A percentile compares a stretch with the other conserved stretches of the same genome.
Conservation (phyloP, 2,113 vertebrate species). For the Haemorhous mexicanus region DNA sequence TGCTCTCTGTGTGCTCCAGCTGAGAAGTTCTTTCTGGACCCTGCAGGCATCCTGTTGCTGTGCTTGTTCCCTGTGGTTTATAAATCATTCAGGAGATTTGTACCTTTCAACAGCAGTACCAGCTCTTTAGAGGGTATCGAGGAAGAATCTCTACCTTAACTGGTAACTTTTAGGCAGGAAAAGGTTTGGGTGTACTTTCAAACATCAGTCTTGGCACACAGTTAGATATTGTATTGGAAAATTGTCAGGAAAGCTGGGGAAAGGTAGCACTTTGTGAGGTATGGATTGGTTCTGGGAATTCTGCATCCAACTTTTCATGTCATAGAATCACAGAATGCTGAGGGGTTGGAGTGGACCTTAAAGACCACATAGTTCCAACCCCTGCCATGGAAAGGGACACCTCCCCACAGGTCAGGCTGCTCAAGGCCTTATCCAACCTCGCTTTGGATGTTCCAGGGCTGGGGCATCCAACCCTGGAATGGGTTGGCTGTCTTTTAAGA, state of each 20-base stretch:
- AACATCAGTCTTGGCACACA: neutral
- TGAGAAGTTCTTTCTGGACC: neutral
- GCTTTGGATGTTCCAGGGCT: neutral
- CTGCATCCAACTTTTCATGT: neutral
- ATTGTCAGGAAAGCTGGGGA: neutral
- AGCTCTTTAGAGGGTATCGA: fast-evolving
- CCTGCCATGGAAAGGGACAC: neutral
- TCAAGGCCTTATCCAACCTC: neutral
- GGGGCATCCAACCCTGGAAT: neutral
- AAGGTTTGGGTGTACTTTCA: neutral
- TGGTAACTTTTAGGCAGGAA: neutral
- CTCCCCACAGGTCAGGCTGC: neutral
- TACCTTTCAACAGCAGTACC: neutral
- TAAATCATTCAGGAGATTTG: neutral
- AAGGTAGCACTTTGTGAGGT: neutral
- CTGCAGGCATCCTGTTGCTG: neutral
- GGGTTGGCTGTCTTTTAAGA: neutral
- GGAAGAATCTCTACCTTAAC: neutral
- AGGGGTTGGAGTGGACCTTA: neutral
- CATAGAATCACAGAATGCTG: neutral
- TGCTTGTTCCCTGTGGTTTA: neutral
- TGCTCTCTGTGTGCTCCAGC: neutral
- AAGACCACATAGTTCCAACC: fast-evolving
- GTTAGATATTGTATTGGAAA: neutral
- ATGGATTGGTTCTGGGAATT: neutral